phyloP scores from a whole-genome alignment of 2,797 vertebrate species.

The Mastacembelus armatus region DNA sequence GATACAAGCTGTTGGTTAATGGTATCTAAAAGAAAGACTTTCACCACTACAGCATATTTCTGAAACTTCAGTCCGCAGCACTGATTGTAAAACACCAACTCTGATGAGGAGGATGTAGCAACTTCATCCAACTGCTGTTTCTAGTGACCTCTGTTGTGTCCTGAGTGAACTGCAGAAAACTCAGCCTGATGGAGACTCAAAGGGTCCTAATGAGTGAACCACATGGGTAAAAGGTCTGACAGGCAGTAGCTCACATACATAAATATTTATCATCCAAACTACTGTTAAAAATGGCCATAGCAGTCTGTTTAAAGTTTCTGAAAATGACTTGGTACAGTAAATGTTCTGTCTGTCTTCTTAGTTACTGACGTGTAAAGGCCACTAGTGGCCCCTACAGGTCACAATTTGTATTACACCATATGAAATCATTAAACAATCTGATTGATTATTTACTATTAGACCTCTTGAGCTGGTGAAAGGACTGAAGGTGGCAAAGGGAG shows the following conservation, averaged over 20 bases:
- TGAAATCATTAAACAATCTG: no score
- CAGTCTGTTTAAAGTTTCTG: no score
- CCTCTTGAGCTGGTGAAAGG: no score
- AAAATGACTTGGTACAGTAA: no score
- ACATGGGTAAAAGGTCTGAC: not conserved
- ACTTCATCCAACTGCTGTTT: conserved; percentile 59
- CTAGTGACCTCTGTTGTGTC: conserved; percentile 74
- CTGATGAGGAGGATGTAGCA: conserved; percentile 15
- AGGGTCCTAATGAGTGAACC: not conserved
- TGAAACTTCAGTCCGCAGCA: conserved; percentile 28
- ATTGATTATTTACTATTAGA: no score
- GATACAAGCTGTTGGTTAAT: conserved; percentile 76
- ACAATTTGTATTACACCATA: no score
- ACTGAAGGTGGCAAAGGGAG: no score
- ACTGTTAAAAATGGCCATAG: no score
- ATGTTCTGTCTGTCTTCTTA: no score
- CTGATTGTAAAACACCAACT: conserved; percentile 5
- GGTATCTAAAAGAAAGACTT: conserved; percentile 56
- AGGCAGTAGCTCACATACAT: conserved; percentile 1
- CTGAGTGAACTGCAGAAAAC: conserved; percentile 54
- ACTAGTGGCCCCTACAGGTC: no score
- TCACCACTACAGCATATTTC: conserved; percentile 54
- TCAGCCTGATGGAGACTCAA: not conserved
- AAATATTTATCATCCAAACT: no score
- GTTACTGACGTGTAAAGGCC: no score